These are phyloP conservation scores for Taenioides sp. DNA, from an alignment of 2,797 vertebrate species.

Conservation along the genomic window DNA sequence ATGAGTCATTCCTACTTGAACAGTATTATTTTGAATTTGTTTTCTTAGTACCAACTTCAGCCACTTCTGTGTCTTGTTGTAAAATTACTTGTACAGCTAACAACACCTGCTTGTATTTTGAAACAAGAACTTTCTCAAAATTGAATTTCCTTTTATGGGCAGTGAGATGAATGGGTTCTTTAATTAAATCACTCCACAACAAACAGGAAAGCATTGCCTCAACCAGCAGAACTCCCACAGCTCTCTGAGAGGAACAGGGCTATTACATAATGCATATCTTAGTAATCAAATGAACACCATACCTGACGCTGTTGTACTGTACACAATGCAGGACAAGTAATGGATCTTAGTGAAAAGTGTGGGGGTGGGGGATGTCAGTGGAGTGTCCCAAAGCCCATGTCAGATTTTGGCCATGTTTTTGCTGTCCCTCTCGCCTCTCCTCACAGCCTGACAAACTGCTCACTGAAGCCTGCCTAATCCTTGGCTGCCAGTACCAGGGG, in stretches of 20 bases:
- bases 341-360: constrained; percentile 21
- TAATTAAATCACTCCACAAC: constrained; percentile 61
- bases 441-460: constrained; percentile 74
- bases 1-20: neutral
- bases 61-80: neutral
- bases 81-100: neutral
- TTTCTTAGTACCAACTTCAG: neutral
- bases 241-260: constrained; percentile 57
- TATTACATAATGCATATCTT: constrained; percentile 50
- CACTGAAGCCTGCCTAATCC: constrained; percentile 75
- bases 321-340: constrained; percentile 37
- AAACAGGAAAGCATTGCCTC: constrained; percentile 52
- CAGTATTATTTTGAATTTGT: neutral
- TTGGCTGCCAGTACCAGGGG: constrained; percentile 58
- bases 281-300: constrained; percentile 31
- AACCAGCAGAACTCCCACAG: constrained; percentile 52
- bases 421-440: constrained; percentile 58
- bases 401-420: constrained; percentile 61
- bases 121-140: constrained; percentile 26
- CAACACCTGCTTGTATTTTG: constrained; percentile 6
- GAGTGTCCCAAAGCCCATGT: constrained; percentile 64
- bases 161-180: constrained; percentile 40
- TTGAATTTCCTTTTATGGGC: constrained; percentile 31
- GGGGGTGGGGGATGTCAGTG: constrained; percentile 33
- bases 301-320: constrained; percentile 45